Evolutionary conservation across 2,888 invertebrate species (phyloP).

Genomic region (Phania funesta): DNA sequence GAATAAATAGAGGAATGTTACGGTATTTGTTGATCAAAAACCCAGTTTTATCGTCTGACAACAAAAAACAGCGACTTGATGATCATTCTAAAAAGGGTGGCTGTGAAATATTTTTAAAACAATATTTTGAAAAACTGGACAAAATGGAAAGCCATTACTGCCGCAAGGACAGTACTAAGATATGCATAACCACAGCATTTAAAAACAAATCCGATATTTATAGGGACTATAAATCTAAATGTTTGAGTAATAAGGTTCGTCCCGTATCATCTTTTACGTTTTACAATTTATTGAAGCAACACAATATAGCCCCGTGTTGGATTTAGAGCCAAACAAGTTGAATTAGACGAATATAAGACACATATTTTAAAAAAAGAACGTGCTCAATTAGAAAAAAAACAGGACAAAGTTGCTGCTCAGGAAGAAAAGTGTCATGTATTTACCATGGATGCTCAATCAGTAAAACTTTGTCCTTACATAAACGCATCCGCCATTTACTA

Average conservation of each 20-base stretch:
- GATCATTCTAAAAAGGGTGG: background rate
- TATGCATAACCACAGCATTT: background rate
- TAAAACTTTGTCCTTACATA: no score
- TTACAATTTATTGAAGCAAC: background rate
- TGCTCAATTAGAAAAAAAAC: background rate
- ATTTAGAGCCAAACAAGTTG: background rate
- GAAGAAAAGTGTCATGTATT: background rate
- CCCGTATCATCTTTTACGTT: background rate
- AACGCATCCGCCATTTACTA: no score
- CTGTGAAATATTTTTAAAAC: background rate
- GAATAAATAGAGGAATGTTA: background rate
- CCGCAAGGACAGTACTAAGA: background rate
- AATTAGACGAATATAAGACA: background rate
- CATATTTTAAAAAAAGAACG: background rate
- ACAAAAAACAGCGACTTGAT: background rate
- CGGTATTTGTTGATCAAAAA: background rate
- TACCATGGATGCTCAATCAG: no score
- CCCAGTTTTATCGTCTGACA: background rate
- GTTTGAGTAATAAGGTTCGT: background rate
- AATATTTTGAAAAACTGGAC: constrained; percentile 3
- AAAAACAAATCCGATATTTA: constrained; percentile 27
- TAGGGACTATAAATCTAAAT: constrained; percentile 19
- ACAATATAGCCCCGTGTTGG: background rate
- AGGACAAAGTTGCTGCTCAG: background rate
- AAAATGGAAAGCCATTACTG: constrained; percentile 11